Evolutionary conservation across 2,113 vertebrate species (phyloP).

Genomic region (Brienomyrus longianalis): DNA sequence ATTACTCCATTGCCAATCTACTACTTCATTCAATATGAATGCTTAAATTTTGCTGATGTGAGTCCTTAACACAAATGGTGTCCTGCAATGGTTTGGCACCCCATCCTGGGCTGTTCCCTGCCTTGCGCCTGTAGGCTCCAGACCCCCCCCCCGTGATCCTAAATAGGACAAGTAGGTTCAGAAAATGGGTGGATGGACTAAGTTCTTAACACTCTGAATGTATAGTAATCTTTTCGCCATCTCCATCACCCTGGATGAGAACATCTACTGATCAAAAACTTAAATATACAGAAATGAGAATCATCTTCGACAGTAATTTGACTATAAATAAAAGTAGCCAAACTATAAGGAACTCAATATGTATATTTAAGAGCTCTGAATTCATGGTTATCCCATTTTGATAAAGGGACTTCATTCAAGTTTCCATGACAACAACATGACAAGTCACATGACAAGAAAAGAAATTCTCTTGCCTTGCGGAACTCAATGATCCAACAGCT

Average conservation of each 20-base stretch:
- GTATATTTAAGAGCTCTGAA: neutral
- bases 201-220: neutral
- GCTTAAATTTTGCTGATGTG: neutral
- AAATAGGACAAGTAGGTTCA: neutral
- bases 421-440: conserved; percentile 10
- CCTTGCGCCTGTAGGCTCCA: no score
- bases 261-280: neutral
- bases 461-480: neutral
- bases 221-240: neutral
- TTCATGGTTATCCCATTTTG: neutral
- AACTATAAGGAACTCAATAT: neutral
- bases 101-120: no score
- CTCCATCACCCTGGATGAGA: neutral
- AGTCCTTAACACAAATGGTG: no score
- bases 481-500: neutral
- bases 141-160: no score
- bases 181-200: neutral
- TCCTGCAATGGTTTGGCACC: no score
- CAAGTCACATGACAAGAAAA: neutral
- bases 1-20: neutral
- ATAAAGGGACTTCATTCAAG: neutral
- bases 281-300: neutral
- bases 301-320: neutral
- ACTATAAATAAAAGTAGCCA: neutral
- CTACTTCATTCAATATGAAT: neutral